A percentile compares a stretch with the other conserved stretches of the same genome.
phyloP scores from a whole-genome alignment of 2,113 vertebrate species.

The Misgurnus mizolepis region DNA sequence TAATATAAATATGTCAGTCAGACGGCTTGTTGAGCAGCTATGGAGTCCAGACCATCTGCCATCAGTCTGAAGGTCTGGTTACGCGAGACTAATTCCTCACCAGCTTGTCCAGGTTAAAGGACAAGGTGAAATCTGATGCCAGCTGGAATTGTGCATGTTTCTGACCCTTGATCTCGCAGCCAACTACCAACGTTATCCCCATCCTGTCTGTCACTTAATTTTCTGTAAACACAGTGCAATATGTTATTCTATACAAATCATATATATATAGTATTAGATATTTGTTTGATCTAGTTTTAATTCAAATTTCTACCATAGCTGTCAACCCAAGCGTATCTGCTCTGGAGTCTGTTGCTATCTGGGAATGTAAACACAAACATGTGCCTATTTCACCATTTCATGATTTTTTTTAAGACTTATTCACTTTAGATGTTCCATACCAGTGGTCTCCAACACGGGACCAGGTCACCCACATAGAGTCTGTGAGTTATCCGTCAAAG shows the following conservation, averaged over 20 bases:
- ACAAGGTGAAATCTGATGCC: slow-evolving; percentile 33
- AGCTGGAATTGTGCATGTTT: slow-evolving; percentile 28
- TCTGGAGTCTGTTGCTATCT: too few species aligned
- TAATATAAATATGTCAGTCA: too few species aligned
- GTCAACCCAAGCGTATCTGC: too few species aligned
- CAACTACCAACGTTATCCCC: neutral
- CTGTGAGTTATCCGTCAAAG: too few species aligned
- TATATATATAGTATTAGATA: neutral
- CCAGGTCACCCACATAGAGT: too few species aligned
- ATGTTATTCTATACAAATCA: neutral
- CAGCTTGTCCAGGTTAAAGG: slow-evolving; percentile 39
- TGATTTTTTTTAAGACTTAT: neutral
- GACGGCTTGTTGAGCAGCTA: too few species aligned
- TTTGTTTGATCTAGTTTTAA: neutral
- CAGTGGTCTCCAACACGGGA: too few species aligned
- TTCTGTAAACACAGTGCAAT: slow-evolving; percentile 12
- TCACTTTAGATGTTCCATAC: neutral
- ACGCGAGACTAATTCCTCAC: neutral
- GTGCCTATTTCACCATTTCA: neutral
- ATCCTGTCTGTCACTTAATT: neutral
- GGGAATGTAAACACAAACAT: too few species aligned
- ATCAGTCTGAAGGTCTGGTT: too few species aligned
- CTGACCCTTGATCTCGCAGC: slow-evolving; percentile 11
- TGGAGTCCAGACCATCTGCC: too few species aligned
- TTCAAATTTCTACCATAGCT: neutral